Base-by-base conservation (phyloP, 2,888 invertebrate species). In the Ectemnius lituratus region DNA sequence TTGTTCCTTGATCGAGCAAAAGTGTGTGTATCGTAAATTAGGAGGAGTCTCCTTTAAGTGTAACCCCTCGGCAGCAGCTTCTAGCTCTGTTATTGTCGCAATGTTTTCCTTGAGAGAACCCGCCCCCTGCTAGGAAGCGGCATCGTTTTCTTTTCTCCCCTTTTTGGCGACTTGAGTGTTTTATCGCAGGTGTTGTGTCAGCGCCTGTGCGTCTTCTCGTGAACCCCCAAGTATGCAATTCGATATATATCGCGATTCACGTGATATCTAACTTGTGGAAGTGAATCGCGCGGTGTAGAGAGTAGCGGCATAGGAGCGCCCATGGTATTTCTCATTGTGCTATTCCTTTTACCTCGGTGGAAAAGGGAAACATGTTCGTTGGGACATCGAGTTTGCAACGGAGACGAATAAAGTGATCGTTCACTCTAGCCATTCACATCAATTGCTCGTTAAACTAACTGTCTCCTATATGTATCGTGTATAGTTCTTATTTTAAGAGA, bases 21-120 rank as follows among this genome's bases (percentile, higher is more conserved):
- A 14, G 16, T 52, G 37, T 52, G 52, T 52, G 52, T 52, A 13
- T 52, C 62, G 59, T 75, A 67, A 47, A 16, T 52, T 52, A 66
- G 71, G 61, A 75, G 71, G 61, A 59, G 47, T 16, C 46, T 65
- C 52, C 45, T 56, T 74, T 75, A 27, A 47, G n/a, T 45, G 46
- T 37, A 37, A 37, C 11, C 37, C 73, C 70, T 67, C 52, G 49
- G 74, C 73, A 59, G 70, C 74, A 73, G 71, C 80, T 77, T 76
- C 76, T 73, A 82, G 82, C 82, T 82, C 83, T 80, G 82, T 82
- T 82, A 82, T 82, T 82, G 83, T 82, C 82, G 76, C 58, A 69
- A 76, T 58, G 60, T 73, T 73, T 37, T 23, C 23, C 23, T 23
- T 37, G 37, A 37, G 37, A 37, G 37, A 37, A 37, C 37, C 37